Conservation (phyloP, 2,888 invertebrate genomes). For the Corbicula japonica region DNA sequence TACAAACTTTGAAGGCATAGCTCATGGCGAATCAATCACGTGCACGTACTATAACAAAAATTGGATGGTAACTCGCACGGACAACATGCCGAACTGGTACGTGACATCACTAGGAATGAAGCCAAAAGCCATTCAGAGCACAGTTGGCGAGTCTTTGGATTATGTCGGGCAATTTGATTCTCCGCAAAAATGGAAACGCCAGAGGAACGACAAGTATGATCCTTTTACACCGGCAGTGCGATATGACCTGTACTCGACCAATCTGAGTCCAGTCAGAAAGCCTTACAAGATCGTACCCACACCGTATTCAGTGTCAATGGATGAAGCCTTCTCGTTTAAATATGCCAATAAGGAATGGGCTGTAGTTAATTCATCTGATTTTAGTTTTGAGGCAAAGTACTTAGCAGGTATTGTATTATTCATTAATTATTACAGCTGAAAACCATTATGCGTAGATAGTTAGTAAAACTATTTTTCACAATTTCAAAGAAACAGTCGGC, state of each 20-base stretch:
- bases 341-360: constrained; percentile 35
- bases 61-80: constrained; percentile 71
- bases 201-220: constrained; percentile 67
- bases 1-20: constrained; percentile 46
- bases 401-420: constrained; percentile 63
- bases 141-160: constrained; percentile 61
- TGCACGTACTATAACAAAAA: constrained; percentile 47
- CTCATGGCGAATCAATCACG: constrained; percentile 35
- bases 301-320: constrained; percentile 27
- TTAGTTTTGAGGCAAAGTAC: constrained; percentile 38
- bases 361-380: constrained; percentile 30
- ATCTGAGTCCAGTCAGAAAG: constrained; percentile 25
- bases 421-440: too few relatives aligned
- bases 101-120: constrained; percentile 67
- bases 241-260: constrained; percentile 52
- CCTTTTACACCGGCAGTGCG: constrained; percentile 73
- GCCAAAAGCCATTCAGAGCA: constrained; percentile 66
- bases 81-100: constrained; percentile 77
- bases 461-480: too few relatives aligned
- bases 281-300: constrained; percentile 51
- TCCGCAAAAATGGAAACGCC: constrained; percentile 74
- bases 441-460: too few relatives aligned
- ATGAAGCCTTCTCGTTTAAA: not conserved
- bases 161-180: constrained; percentile 73
- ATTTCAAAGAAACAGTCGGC: too few relatives aligned